These are phyloP conservation scores for Ophonus ardosiacus DNA, from an alignment of 2,888 invertebrate genomes.

Conservation along the genomic window DNA sequence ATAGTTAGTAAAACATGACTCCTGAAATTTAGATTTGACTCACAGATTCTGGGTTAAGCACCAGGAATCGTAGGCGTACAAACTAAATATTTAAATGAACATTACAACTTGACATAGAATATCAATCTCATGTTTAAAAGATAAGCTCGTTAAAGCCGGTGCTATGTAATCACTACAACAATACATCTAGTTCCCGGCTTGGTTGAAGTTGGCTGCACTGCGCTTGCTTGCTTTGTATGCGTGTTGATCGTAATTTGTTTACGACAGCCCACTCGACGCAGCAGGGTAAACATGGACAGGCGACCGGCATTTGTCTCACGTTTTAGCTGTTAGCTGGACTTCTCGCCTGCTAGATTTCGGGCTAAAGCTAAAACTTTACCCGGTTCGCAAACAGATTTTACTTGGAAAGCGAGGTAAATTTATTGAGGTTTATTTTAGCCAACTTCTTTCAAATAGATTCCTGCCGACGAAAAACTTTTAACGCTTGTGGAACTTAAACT, in stretches of 20 bases:
- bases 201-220: background rate
- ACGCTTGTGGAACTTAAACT: background rate
- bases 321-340: background rate
- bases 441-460: background rate
- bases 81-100: constrained; percentile 43
- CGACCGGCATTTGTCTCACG: constrained; percentile 3
- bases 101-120: constrained; percentile 5
- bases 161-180: constrained; percentile 24
- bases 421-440: background rate
- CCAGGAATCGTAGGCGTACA: background rate
- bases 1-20: background rate
- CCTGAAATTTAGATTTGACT: constrained; percentile 1
- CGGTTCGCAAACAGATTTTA: background rate
- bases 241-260: constrained; percentile 33
- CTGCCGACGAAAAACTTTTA: background rate
- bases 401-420: background rate
- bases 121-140: constrained; percentile 26
- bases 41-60: background rate
- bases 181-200: constrained; percentile 1
- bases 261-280: constrained; percentile 11
- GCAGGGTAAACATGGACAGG: background rate
- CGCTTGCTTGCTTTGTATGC: background rate
- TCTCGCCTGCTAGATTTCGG: background rate
- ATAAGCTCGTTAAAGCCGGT: constrained; percentile 20
- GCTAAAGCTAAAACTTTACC: background rate